Evolutionary conservation across 1,140 invertebrate species (phyloP), one percentile per base, ranked within the genome.

Genomic region (Hylaeus anthracinus): DNA sequence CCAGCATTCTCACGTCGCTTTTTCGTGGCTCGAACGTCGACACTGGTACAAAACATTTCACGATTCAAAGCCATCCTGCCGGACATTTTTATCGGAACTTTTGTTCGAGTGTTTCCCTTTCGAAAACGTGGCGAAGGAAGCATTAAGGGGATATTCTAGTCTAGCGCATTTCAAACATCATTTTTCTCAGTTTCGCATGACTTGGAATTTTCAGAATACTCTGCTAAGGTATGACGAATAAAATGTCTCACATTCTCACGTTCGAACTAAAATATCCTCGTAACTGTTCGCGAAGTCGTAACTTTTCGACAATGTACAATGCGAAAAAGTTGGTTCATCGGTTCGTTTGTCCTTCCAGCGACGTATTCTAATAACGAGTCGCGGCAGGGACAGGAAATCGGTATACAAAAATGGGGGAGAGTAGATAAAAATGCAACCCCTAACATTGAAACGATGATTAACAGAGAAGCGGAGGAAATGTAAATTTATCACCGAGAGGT

Each of bases 291-390:
- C 5, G 37, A 65, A 65, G 45, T 56, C 12, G 55, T 10, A 12
- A 15, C 55, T 56, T 1, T 56, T 10, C 12, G 55, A 10, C 55
- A 15, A 8, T 8, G n/a, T 65, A 10, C 15, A 45, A 43, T n/a
- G 63, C 41, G 63, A 14, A 15, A 14, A 45, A n/a, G 41, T 65
- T 65, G 15, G 12, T 51, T 60, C 51, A 14, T 65, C 45, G 15
- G n/a, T 51, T 60, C 51, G 15, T 14, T 10, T 4, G 75, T 37
- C 75, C 75, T 70, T 70, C 65, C 43, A 55, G 69, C 55, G 43
- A 8, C 43, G 51, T 12, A 64, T 74, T 53, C 14, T 26, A 51
- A 55, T n/a, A 15, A 41, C 5, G 5, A 43, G 43, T 51, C 37
- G 8, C 8, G 15, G 12, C 10, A 12, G 10, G 14, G 8, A 12